Conservation (phyloP, 2,797 vertebrate species). For the Buphagus erythrorhynchus region DNA sequence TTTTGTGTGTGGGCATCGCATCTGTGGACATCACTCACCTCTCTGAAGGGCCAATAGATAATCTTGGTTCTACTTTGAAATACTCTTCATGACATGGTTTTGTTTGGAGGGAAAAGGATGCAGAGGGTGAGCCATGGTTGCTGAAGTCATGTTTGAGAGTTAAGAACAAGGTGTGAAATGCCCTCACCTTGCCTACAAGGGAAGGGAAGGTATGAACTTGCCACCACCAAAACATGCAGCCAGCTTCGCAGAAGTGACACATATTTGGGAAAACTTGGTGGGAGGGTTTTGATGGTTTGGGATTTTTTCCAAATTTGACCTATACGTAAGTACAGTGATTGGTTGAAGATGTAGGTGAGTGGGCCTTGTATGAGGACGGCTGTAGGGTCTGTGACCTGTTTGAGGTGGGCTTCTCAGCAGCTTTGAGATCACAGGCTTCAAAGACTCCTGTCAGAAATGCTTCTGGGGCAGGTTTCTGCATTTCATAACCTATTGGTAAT, state of each 20-base stretch:
- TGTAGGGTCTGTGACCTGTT: not conserved
- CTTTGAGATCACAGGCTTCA: not conserved
- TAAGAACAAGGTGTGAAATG: not conserved
- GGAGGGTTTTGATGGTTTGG: not conserved
- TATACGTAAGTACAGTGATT: fast-evolving
- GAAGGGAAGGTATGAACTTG: not conserved
- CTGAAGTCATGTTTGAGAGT: not conserved
- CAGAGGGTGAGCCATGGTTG: not conserved
- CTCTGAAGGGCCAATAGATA: not conserved
- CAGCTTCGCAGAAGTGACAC: not conserved
- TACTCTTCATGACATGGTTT: fast-evolving
- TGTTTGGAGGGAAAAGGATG: not conserved
- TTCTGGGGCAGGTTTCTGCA: not conserved
- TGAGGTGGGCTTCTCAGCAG: not conserved
- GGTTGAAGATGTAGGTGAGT: not conserved
- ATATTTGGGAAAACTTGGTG: not conserved
- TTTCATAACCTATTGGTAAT: not conserved
- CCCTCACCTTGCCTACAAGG: not conserved
- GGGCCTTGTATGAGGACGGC: not conserved
- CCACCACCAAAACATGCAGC: not conserved
- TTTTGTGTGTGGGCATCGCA: not conserved
- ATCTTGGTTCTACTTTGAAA: not conserved
- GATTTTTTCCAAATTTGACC: not conserved
- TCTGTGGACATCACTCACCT: not conserved
- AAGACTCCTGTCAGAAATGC: not conserved